Base-by-base conservation (phyloP, 2,113 vertebrate genomes). In the Galbula dea region DNA sequence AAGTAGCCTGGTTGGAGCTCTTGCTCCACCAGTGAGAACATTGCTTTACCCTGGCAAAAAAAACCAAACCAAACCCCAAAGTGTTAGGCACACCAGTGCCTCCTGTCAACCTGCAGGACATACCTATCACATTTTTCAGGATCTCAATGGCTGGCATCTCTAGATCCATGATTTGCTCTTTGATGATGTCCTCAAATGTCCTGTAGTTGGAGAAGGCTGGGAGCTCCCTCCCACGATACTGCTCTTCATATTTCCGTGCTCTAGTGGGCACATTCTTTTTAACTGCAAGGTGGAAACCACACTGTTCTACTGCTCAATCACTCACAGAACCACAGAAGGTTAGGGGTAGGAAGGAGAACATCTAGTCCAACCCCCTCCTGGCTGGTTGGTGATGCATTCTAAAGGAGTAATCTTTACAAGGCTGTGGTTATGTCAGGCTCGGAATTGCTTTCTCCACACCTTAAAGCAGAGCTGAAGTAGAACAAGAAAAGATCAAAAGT, bases 171-270 rank as follows among this genome's bases (percentile, higher is more conserved):
- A 99, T 96, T 75, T 99, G 98, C 6, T 98, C 85, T 82, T 96
- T 98, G 39, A 99, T 69, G 26, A 99, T 97, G 12, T 81, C 85
- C 93, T 99, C 99, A 88, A 99, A 99, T 5, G 97, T 98, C 81
- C 90, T 98, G 91, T 98, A 99, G 89, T 97, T 99, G 93, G 97
- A 97, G 93, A 99, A 99, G 7, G 98, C 98, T 0, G 98, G 98
- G 51, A 99, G 98, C 82, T 99, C 98, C 87, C 98, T 94, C 8
- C 98, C 98, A 30, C 98, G 97, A 86, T 98, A 98, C 36, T 8
- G 97, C 3, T 93, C 79, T 88, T 99, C 98, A 8, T 98, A 98
- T 22, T 69, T 54, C 9, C 11, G 21, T 9, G 97, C 92, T 79
- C 97, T 96, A 3, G 3, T 22, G 10, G 91, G 86, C 24, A 98